These are phyloP conservation scores for Neotoxoptera formosana DNA, from an alignment of 1,140 invertebrate species.

Conservation along the genomic window DNA sequence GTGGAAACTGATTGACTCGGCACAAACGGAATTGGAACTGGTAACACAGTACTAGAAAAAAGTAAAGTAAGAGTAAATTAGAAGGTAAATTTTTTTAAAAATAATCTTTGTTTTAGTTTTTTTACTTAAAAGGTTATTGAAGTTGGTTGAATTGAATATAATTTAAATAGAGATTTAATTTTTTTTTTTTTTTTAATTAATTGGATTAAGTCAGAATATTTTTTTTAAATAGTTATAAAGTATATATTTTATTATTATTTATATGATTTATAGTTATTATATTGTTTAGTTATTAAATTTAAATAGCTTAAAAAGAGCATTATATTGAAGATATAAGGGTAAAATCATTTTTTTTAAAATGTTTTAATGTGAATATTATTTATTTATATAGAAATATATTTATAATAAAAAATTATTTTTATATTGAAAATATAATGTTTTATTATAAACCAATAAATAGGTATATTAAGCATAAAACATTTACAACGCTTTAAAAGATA, in stretches of 20 bases:
- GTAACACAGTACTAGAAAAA: too few relatives aligned
- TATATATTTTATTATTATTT: not conserved
- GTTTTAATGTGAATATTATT: too few relatives aligned
- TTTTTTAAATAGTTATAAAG: not conserved
- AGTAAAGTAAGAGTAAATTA: too few relatives aligned
- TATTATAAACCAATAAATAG: too few relatives aligned
- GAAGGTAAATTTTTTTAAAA: slow-evolving; percentile 6
- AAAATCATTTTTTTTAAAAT: not conserved
- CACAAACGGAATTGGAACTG: too few relatives aligned
- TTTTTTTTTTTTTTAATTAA: not conserved
- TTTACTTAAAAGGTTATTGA: not conserved
- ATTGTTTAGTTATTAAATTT: not conserved
- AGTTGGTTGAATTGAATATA: not conserved
- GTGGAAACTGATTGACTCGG: too few relatives aligned
- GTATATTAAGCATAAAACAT: too few relatives aligned
- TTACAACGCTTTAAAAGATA: too few relatives aligned
- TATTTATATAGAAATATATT: too few relatives aligned
- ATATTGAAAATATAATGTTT: too few relatives aligned
- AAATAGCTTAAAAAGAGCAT: not conserved
- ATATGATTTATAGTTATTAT: not conserved
- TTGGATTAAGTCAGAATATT: not conserved
- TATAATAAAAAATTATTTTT: too few relatives aligned
- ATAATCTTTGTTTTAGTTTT: not conserved
- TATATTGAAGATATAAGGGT: slow-evolving; percentile 12
- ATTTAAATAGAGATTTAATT: not conserved